phyloP scores from a whole-genome alignment of 2,113 vertebrate genomes.

The Dicaeum eximium region DNA sequence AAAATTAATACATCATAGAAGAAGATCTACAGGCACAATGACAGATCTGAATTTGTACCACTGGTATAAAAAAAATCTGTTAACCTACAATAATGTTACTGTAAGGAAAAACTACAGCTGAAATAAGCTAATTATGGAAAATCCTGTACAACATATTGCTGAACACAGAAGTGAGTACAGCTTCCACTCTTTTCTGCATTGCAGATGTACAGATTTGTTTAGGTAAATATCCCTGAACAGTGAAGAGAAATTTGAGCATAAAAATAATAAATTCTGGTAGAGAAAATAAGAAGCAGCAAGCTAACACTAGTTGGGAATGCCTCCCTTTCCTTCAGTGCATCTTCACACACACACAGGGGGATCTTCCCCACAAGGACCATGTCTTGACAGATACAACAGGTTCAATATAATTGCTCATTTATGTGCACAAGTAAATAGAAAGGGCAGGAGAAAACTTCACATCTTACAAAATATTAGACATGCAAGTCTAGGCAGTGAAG shows the following conservation, averaged over 20 bases:
- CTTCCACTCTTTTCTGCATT: background rate
- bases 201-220: background rate
- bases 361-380: background rate
- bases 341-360: background rate
- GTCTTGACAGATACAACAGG: background rate
- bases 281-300: background rate
- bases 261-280: background rate
- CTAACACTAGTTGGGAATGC: background rate
- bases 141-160: background rate
- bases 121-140: background rate
- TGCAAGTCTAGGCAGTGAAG: background rate
- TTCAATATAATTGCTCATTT: background rate
- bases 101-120: background rate
- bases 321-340: background rate
- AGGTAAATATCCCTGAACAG: background rate
- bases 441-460: background rate
- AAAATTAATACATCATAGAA: background rate
- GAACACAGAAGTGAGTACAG: background rate
- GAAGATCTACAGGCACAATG: background rate
- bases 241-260: background rate
- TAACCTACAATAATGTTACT: background rate
- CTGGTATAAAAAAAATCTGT: background rate
- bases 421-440: background rate
- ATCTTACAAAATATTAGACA: background rate
- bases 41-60: background rate